Evolutionary conservation across 1,140 invertebrate species (phyloP).

Genomic region (Tetramorium alpestre): DNA sequence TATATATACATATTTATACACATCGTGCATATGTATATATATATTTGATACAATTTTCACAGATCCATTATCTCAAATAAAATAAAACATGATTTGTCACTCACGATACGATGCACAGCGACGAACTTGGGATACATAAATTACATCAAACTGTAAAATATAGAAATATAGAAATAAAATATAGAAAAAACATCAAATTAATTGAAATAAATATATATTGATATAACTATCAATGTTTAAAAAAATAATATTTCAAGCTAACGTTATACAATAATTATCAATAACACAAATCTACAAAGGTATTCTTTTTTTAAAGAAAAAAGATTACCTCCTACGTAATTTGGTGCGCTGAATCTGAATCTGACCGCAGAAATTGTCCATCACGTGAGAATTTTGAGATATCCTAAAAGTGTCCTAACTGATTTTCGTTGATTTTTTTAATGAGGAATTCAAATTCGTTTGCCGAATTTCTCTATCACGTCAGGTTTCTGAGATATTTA

Average conservation of each 20-base stretch:
- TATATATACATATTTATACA: neutral
- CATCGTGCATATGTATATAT: neutral
- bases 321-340: too few species aligned
- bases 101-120: neutral
- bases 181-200: neutral
- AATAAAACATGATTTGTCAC: conserved; percentile 31
- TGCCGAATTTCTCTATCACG: too few species aligned
- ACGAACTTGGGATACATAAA: neutral
- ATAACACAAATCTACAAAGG: too few species aligned
- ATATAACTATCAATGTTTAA: neutral
- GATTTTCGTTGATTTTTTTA: too few species aligned
- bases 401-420: too few species aligned
- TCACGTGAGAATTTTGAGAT: too few species aligned
- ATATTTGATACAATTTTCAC: neutral
- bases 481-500: too few species aligned
- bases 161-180: too few species aligned
- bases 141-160: neutral
- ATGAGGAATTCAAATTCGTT: too few species aligned
- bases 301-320: too few species aligned
- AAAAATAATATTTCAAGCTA: neutral
- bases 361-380: too few species aligned
- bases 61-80: conserved; percentile 19
- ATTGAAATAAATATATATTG: neutral
- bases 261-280: neutral
- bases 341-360: too few species aligned